Percentiles rank a stretch among this genome's conserved stretches.
Conservation (phyloP, 2,797 vertebrate species). For the Erithacus rubecula region DNA sequence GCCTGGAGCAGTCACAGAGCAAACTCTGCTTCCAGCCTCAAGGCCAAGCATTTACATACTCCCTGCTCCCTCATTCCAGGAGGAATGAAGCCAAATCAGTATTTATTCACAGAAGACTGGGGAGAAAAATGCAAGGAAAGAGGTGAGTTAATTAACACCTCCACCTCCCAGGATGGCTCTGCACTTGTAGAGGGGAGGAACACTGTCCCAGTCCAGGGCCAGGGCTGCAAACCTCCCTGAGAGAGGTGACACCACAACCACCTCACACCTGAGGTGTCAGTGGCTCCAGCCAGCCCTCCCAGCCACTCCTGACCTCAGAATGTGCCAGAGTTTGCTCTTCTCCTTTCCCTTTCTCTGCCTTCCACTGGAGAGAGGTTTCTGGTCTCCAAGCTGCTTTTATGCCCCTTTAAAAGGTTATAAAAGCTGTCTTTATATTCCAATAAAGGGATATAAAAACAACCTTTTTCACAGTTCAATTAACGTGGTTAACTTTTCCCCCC, state of each 20-base stretch:
- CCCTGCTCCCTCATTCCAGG: neutral
- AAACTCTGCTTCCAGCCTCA: neutral
- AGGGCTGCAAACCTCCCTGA: neutral
- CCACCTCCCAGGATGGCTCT: neutral
- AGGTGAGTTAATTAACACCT: neutral
- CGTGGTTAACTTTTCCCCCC: neutral
- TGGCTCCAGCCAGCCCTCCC: fast-evolving
- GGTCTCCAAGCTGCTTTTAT: slow-evolving; percentile 58
- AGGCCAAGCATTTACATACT: neutral
- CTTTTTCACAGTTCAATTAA: slow-evolving; percentile 17
- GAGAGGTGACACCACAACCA: neutral
- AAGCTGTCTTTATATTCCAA: slow-evolving; percentile 63
- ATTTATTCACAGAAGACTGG: neutral
- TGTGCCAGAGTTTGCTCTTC: neutral
- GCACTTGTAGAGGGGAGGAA: neutral
- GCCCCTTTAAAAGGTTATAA: slow-evolving; percentile 68
- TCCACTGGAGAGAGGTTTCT: neutral
- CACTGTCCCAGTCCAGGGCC: neutral
- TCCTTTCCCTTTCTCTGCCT: neutral
- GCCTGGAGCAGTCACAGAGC: neutral
- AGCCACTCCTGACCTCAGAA: neutral
- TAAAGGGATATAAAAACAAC: slow-evolving; percentile 64
- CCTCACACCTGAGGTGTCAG: neutral
- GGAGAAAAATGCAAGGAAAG: neutral
- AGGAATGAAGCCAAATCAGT: neutral